phyloP scores from a whole-genome alignment of 1,140 invertebrate species.

The Lordiphosa stackelbergi region DNA sequence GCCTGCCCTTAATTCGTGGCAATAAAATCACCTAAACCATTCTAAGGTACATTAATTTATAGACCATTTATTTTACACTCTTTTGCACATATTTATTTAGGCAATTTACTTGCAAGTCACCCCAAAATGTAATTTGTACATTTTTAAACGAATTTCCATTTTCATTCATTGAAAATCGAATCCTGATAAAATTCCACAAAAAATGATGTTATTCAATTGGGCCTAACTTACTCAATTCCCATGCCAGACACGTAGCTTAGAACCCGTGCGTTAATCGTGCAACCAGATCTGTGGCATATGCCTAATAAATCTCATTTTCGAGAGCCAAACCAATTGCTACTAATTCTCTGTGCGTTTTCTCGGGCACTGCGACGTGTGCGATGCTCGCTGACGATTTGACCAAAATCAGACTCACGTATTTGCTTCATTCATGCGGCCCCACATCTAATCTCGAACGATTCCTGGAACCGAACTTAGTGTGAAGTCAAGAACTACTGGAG shows the following conservation, averaged over 20 bases:
- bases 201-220: constrained; percentile 10
- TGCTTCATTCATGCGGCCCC: constrained; percentile 57
- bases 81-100: constrained; percentile 15
- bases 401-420: constrained; percentile 51
- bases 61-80: constrained; percentile 9
- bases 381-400: constrained; percentile 49
- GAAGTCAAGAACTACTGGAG: constrained; percentile 50
- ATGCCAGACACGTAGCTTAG: constrained; percentile 55
- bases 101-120: not conserved
- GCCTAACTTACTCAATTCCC: constrained; percentile 6
- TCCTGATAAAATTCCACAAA: not conserved
- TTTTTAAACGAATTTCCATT: constrained; percentile 34
- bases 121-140: constrained; percentile 4
- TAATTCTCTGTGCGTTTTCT: constrained; percentile 70
- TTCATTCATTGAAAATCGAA: constrained; percentile 29
- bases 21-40: too few species aligned
- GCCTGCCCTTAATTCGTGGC: too few species aligned
- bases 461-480: constrained; percentile 30
- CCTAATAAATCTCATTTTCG: constrained; percentile 65
- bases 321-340: constrained; percentile 56
- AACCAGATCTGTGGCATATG: constrained; percentile 65
- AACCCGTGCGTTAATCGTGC: constrained; percentile 38
- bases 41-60: too few species aligned
- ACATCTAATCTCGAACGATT: constrained; percentile 33
- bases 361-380: constrained; percentile 54